Conservation (phyloP, 2,888 invertebrate genomes). For the Eupithecia vulgata region DNA sequence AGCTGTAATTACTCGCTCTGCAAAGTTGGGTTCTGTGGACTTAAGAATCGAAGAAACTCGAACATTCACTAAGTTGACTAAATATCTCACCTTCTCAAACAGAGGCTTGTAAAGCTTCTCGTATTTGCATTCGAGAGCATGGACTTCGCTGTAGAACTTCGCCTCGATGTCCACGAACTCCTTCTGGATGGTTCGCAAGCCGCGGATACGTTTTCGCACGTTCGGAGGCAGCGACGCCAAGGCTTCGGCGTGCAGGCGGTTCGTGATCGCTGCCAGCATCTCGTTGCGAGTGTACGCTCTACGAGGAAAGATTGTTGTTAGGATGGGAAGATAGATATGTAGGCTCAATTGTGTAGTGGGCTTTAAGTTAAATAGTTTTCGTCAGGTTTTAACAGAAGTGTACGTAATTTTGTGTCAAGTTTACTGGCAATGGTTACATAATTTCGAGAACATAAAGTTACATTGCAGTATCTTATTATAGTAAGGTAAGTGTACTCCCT, state of each 20-base stretch:
- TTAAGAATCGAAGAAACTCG: no score
- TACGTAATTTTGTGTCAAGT: background rate
- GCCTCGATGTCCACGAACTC: constrained; percentile 94
- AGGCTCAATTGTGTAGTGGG: background rate
- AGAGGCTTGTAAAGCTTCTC: constrained; percentile 90
- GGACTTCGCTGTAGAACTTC: constrained; percentile 97
- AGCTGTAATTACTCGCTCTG: no score
- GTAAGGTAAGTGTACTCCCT: no score
- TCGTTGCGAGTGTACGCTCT: constrained; percentile 81
- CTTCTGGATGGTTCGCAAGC: constrained; percentile 93
- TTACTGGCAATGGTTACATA: background rate
- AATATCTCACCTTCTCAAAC: constrained; percentile 87
- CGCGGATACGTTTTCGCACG: constrained; percentile 92
- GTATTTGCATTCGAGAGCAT: constrained; percentile 96
- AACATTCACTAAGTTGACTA: background rate
- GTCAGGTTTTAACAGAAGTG: background rate
- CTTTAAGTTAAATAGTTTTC: background rate
- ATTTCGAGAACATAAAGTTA: no score
- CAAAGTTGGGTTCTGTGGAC: no score
- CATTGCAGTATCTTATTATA: no score
- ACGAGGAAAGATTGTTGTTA: constrained; percentile 27
- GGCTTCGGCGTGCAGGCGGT: constrained; percentile 84
- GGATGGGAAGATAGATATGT: background rate
- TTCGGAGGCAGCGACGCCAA: constrained; percentile 87
- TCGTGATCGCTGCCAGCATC: constrained; percentile 84